These are phyloP conservation scores for Drosophila bipectinata DNA, from an alignment of 1,140 invertebrate genomes.

Conservation along the genomic window DNA sequence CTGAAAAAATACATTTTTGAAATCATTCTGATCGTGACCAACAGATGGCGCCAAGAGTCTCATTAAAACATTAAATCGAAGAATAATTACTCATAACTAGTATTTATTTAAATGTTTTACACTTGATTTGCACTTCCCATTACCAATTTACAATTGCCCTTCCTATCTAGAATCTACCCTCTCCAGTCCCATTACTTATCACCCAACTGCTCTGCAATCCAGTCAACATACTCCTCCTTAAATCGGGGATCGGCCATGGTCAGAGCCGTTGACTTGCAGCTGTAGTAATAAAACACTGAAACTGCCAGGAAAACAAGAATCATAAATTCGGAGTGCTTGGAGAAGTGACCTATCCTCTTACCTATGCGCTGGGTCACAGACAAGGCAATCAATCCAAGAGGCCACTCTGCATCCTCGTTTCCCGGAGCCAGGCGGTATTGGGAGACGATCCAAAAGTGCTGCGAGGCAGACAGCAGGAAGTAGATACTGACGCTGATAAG, in stretches of 20 bases:
- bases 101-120: slow-evolving; percentile 31
- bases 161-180: slow-evolving; percentile 20
- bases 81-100: background rate
- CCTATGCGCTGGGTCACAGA: slow-evolving; percentile 69
- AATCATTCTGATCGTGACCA: background rate
- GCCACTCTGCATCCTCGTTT: slow-evolving; percentile 48
- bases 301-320: slow-evolving; percentile 85
- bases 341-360: slow-evolving; percentile 20
- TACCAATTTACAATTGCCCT: background rate
- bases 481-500: slow-evolving; percentile 85
- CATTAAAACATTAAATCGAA: background rate
- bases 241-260: slow-evolving; percentile 89
- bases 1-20: background rate
- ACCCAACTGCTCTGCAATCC: slow-evolving; percentile 86
- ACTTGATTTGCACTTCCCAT: slow-evolving; percentile 10
- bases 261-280: slow-evolving; percentile 89
- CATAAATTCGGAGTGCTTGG: background rate
- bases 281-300: slow-evolving; percentile 90
- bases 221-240: slow-evolving; percentile 88
- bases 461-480: slow-evolving; percentile 81
- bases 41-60: background rate
- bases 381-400: slow-evolving; percentile 59
- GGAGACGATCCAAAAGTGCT: slow-evolving; percentile 85
- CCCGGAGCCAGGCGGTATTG: slow-evolving; percentile 47
- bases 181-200: slow-evolving; percentile 58